Base-by-base conservation (phyloP, 92 coral and sea anemone species). In the Blastomussa wellsi region DNA sequence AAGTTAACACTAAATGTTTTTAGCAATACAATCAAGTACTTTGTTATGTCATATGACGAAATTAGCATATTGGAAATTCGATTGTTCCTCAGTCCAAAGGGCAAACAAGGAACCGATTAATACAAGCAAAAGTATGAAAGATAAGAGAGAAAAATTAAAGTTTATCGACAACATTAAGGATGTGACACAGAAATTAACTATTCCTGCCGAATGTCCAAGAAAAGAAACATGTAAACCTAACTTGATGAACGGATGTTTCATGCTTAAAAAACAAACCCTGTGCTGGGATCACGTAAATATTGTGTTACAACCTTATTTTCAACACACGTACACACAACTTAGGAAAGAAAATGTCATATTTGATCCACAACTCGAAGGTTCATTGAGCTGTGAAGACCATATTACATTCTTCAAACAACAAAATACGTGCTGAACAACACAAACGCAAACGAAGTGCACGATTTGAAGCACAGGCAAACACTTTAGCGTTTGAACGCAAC, bases 1-100 rank as follows among this genome's bases (percentile, higher is more conserved):
- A 68, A 68, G 42, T 35, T 68, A 13, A 17, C 24, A 33, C 44
- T 2, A 13, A 68, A 33, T 68, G 42, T 37, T 70, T 3, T 17
- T 38, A 35, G 9, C 47, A 70, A 33, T 20, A 68, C 4, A 7
- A 36, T 35, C 28, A 33, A n/a, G 44, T 38, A 35, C 44, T 49
- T 62, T 78, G 82, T 78, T 78, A 33, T 78, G 82, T 78, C 82
- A 78, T 78, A 37, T 77, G 77, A 81, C 33, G 16, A 69, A 20
- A 70, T 49, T 69, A 29, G 59, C 85, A 69, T 80, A 32, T 17
- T 9, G 59, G 17, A 22, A 79, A 42, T 28, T 65, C 35, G 32
- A 26, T 65, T 65, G 26, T n/a, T 6, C 28, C 5, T 39, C 49
- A 4, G 76, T 35, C 36, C 76, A 67, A 68, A 47, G 77, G 32